phyloP scores from a whole-genome alignment of 2,113 vertebrate genomes.

The Plotosus lineatus region DNA sequence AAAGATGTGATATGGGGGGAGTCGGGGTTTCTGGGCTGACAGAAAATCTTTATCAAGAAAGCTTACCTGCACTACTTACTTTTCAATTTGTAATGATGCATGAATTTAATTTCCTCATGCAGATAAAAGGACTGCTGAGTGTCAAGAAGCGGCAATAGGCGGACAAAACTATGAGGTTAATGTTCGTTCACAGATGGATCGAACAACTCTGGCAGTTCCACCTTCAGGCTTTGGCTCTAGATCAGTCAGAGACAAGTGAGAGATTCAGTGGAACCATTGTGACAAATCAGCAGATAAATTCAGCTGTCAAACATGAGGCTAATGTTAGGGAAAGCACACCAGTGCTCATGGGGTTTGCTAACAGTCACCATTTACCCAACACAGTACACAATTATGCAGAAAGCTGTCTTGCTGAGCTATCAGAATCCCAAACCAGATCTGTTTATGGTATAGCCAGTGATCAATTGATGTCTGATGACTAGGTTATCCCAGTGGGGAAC shows the following conservation, averaged over 20 bases:
- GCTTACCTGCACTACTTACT: constrained; percentile 52
- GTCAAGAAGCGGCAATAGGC: constrained; percentile 35
- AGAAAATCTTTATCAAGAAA: constrained; percentile 52
- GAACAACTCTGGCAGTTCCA: constrained; percentile 4
- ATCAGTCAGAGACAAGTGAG: constrained; percentile 32
- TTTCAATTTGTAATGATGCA: constrained; percentile 48
- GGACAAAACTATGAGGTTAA: constrained; percentile 22
- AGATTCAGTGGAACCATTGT: not conserved
- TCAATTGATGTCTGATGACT: constrained; percentile 48
- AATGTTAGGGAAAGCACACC: constrained; percentile 36
- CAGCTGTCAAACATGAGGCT: constrained; percentile 27
- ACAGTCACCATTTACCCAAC: constrained; percentile 38
- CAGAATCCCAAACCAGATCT: constrained; percentile 47
- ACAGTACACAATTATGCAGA: constrained; percentile 33
- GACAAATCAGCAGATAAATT: constrained; percentile 21
- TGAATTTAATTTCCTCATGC: constrained; percentile 46
- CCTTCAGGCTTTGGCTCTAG: constrained; percentile 2
- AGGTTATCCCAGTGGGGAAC: constrained; percentile 50
- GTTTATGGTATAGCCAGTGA: constrained; percentile 50
- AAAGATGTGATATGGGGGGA: constrained; percentile 45
- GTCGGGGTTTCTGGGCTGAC: constrained; percentile 42
- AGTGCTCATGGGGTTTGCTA: constrained; percentile 13
- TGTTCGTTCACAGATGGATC: constrained; percentile 30
- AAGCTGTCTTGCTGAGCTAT: constrained; percentile 51
- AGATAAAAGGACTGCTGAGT: constrained; percentile 48